Percentiles rank a stretch among this genome's conserved stretches.
Conservation (phyloP, 2,113 vertebrate genomes). For the Canis aureus region DNA sequence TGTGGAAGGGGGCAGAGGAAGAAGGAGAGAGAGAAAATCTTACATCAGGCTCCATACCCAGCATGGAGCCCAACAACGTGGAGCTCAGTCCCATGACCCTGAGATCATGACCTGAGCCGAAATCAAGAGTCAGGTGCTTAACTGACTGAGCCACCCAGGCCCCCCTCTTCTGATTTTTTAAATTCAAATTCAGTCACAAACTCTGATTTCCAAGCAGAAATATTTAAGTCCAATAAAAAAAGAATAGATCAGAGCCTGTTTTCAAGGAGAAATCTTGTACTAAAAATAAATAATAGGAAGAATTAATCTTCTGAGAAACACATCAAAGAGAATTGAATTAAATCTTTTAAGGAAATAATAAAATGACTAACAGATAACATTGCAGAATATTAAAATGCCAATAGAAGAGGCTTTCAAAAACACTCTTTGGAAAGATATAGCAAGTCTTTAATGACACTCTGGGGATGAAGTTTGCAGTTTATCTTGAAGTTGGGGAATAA, state of each 20-base stretch:
- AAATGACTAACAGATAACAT: slow-evolving; percentile 73
- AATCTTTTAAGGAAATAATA: slow-evolving; percentile 69
- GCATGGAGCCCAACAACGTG: not conserved
- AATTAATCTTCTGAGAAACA: slow-evolving; percentile 67
- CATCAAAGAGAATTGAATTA: slow-evolving; percentile 61
- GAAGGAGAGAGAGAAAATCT: not conserved
- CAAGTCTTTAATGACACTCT: slow-evolving; percentile 47
- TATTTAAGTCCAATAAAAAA: slow-evolving; percentile 60
- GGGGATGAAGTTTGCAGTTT: slow-evolving; percentile 25
- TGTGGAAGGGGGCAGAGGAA: not conserved
- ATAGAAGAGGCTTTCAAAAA: slow-evolving; percentile 67
- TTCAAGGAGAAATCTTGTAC: slow-evolving; percentile 59
- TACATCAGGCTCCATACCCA: not conserved
- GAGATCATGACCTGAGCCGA: not conserved
- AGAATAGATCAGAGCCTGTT: not conserved
- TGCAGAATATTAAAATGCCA: slow-evolving; percentile 58
- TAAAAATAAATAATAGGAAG: slow-evolving; percentile 65
- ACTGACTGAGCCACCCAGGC: not conserved
- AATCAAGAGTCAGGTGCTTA: not conserved
- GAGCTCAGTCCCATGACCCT: not conserved
- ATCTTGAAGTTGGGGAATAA: slow-evolving; percentile 57
- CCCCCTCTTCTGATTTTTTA: not conserved
- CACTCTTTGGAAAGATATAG: slow-evolving; percentile 48
- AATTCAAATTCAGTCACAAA: slow-evolving; percentile 45
- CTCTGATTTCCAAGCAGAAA: slow-evolving; percentile 44